These are phyloP conservation scores for Amorpha juglandis DNA, from an alignment of 2,888 invertebrate genomes.

Conservation along the genomic window DNA sequence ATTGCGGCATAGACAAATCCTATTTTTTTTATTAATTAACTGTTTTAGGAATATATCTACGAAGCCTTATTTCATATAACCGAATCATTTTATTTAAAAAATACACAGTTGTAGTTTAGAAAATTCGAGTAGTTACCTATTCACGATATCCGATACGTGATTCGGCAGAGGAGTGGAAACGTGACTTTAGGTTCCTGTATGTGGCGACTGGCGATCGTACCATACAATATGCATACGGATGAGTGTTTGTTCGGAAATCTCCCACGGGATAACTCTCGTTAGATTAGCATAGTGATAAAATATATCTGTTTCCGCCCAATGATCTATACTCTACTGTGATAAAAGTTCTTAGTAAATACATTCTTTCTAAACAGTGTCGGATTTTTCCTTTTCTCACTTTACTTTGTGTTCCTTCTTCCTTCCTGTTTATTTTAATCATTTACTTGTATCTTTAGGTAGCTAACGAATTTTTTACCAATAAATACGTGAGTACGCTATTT, in stretches of 20 bases:
- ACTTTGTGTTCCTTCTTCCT: no score
- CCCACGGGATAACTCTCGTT: not conserved
- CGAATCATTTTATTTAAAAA: no score
- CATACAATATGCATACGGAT: conserved; percentile 4
- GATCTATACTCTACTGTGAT: not conserved
- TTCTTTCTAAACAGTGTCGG: no score
- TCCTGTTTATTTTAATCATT: no score
- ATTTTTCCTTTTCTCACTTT: no score
- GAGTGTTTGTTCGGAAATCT: conserved; percentile 2
- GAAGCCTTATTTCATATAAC: no score
- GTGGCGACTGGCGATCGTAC: not conserved
- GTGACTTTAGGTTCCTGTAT: conserved; percentile 3
- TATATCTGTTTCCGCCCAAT: not conserved
- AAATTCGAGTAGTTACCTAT: no score
- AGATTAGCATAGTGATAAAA: conserved; percentile 1
- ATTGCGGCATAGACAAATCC: not conserved
- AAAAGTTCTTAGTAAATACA: no score
- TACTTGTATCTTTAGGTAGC: no score
- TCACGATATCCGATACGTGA: not conserved
- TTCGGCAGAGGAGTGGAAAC: conserved; percentile 13
- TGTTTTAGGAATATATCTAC: not conserved
- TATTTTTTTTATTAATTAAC: not conserved
- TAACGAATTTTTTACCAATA: no score
- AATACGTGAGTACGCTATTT: no score
- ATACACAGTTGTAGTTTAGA: no score